phyloP scores from a whole-genome alignment of 1,140 invertebrate genomes.

The Brachionus asplanchnoidis region DNA sequence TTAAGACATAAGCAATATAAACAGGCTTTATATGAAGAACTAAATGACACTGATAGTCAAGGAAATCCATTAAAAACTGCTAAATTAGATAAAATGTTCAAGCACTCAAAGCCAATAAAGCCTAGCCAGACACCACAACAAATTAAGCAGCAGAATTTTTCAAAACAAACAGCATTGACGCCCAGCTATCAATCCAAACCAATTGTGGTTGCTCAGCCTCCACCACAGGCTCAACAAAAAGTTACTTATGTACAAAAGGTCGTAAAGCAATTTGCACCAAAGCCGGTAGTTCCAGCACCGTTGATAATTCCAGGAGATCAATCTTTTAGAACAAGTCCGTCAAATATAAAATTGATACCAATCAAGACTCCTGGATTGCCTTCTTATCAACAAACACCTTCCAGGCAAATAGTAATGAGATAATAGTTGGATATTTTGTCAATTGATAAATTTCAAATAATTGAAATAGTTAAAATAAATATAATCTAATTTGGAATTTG shows the following conservation, averaged over 20 bases:
- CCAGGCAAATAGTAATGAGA: background rate
- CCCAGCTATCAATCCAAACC: background rate
- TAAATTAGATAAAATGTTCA: background rate
- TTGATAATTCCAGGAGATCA: background rate
- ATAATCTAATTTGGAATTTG: background rate
- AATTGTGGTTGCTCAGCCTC: background rate
- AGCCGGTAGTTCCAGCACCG: background rate
- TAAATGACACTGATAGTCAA: background rate
- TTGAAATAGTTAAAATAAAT: background rate
- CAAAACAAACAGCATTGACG: background rate
- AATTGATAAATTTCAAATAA: background rate
- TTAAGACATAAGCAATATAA: slow-evolving; percentile 11
- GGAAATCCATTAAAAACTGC: slow-evolving; percentile 29
- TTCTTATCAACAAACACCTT: background rate
- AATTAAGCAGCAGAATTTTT: background rate
- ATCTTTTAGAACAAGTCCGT: background rate
- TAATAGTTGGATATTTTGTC: background rate
- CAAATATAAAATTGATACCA: background rate
- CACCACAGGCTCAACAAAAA: background rate
- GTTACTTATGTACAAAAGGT: background rate
- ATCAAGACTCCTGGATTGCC: background rate
- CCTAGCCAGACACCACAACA: background rate
- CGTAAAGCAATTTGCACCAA: background rate
- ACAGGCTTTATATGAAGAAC: background rate
- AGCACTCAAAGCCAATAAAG: slow-evolving; percentile 22